phyloP scores from a whole-genome alignment of 2,888 invertebrate genomes.

The Stegana nigrithorax region DNA sequence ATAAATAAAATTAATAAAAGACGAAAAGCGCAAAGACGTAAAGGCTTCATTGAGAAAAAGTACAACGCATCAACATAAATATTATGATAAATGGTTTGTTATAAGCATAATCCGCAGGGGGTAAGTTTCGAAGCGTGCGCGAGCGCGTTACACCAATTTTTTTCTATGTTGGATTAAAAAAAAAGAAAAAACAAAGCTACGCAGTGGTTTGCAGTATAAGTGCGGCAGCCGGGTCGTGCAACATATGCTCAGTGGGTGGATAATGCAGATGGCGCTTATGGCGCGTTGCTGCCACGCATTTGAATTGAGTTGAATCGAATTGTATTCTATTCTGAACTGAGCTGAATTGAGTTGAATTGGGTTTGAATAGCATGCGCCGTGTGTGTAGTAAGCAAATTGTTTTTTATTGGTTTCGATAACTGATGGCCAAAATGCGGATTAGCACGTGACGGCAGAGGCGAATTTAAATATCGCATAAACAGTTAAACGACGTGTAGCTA shows the following conservation, averaged over 20 bases:
- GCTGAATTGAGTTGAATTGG: constrained; percentile 42
- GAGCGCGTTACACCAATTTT: background rate
- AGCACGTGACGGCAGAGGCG: constrained; percentile 12
- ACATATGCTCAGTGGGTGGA: constrained; percentile 65
- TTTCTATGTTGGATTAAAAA: constrained; percentile 7
- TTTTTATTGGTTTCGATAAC: constrained; percentile 51
- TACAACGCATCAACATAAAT: constrained; percentile 66
- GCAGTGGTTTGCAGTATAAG: constrained; percentile 21
- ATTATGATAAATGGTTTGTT: constrained; percentile 67
- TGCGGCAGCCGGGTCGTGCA: constrained; percentile 41
- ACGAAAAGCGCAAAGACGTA: constrained; percentile 46
- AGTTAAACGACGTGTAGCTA: too few species aligned
- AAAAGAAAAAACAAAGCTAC: constrained; percentile 8
- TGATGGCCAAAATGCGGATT: constrained; percentile 39
- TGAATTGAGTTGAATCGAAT: too few species aligned
- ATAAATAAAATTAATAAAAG: constrained; percentile 67
- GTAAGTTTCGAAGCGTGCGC: constrained; percentile 55
- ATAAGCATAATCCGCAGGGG: constrained; percentile 66
- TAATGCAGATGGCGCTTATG: constrained; percentile 54
- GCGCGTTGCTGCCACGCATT: background rate
- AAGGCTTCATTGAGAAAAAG: constrained; percentile 65
- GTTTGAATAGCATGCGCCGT: constrained; percentile 50
- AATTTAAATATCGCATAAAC: constrained; percentile 26
- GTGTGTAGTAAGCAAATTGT: constrained; percentile 35
- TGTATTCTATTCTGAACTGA: too few species aligned